A percentile compares a stretch with the other conserved stretches of the same genome.
phyloP scores from a whole-genome alignment of 2,113 vertebrate species.

The Pao palembangensis region DNA sequence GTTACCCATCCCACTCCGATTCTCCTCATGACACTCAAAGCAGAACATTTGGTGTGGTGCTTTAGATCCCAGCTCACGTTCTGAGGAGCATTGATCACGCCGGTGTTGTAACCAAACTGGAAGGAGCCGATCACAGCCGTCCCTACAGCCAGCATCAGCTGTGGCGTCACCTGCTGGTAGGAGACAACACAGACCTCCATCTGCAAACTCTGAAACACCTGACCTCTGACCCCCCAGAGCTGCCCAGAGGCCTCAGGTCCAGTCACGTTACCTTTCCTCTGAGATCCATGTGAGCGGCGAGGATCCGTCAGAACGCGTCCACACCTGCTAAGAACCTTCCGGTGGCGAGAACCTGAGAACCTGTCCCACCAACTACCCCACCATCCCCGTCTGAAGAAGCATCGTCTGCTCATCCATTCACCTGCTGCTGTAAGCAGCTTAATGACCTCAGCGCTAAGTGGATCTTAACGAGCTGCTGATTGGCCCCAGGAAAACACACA shows the following conservation, averaged over 20 bases:
- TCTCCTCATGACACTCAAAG: no score
- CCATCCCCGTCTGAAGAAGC: neutral
- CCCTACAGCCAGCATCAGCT: slow-evolving; percentile 57
- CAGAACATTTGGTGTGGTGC: neutral
- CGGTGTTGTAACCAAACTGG: slow-evolving; percentile 70
- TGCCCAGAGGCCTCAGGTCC: no score
- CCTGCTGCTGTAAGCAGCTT: slow-evolving; percentile 58
- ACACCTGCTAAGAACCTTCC: neutral
- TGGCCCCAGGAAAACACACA: slow-evolving; percentile 14
- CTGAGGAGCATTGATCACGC: slow-evolving; percentile 68
- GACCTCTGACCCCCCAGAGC: no score
- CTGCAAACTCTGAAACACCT: neutral
- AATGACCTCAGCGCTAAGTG: slow-evolving; percentile 59
- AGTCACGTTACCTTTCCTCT: no score
- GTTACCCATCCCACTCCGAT: neutral
- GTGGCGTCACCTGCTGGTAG: slow-evolving; percentile 47
- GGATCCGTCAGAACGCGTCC: no score
- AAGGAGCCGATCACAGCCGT: slow-evolving; percentile 66
- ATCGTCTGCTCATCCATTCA: slow-evolving; percentile 42
- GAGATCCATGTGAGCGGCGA: no score
- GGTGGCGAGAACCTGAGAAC: neutral
- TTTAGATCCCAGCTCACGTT: slow-evolving; percentile 39
- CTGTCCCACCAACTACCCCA: neutral
- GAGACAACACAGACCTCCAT: neutral
- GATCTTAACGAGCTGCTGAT: slow-evolving; percentile 43